Conservation (phyloP, 2,888 invertebrate species). For the Synanthedon myopaeformis region DNA sequence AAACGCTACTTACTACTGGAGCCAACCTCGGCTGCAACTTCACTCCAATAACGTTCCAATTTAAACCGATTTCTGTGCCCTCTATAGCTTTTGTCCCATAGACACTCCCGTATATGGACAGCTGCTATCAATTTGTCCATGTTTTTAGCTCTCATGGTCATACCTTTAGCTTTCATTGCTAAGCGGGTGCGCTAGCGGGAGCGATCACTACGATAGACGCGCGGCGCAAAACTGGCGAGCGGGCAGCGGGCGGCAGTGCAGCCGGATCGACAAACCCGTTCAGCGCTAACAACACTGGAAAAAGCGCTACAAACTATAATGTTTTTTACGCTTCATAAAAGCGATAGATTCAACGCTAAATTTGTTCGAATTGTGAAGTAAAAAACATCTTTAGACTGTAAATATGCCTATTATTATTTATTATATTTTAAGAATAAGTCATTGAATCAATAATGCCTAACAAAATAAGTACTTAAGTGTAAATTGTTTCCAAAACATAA, state of each 20-base stretch:
- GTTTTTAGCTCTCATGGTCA: conserved; percentile 45
- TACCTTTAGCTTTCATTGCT: conserved; percentile 37
- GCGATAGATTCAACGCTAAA: no score
- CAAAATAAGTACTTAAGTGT: no score
- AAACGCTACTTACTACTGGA: conserved; percentile 49
- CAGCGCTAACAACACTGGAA: no score
- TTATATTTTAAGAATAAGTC: no score
- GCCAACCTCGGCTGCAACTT: conserved; percentile 58
- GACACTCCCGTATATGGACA: conserved; percentile 58
- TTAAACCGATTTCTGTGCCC: conserved; percentile 60
- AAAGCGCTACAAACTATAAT: no score
- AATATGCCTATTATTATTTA: no score
- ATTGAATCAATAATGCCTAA: no score
- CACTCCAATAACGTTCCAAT: conserved; percentile 62
- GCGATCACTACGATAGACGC: conserved; percentile 32
- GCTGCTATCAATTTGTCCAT: conserved; percentile 63
- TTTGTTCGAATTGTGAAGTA: no score
- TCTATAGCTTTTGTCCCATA: conserved; percentile 60
- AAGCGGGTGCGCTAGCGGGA: conserved; percentile 40
- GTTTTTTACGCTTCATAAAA: no score
- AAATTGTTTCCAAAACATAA: no score
- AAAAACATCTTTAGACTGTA: no score
- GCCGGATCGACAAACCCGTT: neutral
- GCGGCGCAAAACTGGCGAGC: conserved; percentile 32
- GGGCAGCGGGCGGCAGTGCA: conserved; percentile 4